A percentile compares a stretch with the other conserved stretches of the same genome.
phyloP scores from a whole-genome alignment of 2,797 vertebrate species.

The Centroberyx gerrardi region DNA sequence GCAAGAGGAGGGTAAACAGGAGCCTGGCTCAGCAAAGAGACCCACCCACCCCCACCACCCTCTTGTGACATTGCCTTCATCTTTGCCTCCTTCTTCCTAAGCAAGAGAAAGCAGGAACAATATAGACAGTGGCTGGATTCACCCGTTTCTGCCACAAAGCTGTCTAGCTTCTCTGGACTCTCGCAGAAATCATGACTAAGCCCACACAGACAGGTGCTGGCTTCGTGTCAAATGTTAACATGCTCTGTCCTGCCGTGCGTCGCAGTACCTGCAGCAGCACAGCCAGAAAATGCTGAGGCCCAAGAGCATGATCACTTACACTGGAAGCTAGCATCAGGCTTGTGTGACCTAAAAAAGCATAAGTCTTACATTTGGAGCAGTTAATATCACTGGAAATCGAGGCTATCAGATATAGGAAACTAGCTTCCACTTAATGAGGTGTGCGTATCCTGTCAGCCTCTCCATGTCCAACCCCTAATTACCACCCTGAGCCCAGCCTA shows the following conservation, averaged over 20 bases:
- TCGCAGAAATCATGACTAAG: slow-evolving; percentile 11
- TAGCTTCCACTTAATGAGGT: slow-evolving; percentile 24
- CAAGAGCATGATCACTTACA: slow-evolving; percentile 44
- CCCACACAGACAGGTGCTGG: slow-evolving; percentile 12
- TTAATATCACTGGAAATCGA: slow-evolving; percentile 8
- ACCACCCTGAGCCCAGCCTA: slow-evolving; percentile 12
- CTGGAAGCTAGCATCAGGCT: slow-evolving; percentile 9
- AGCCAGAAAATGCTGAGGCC: slow-evolving; percentile 57
- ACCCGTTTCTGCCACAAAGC: slow-evolving; percentile 33
- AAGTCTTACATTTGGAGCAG: slow-evolving; percentile 28
- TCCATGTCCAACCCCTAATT: slow-evolving; percentile 23
- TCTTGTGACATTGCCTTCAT: slow-evolving; percentile 58
- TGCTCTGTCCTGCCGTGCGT: slow-evolving; percentile 41
- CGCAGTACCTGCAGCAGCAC: slow-evolving; percentile 49
- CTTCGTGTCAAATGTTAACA: slow-evolving; percentile 50
- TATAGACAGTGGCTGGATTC: slow-evolving; percentile 30
- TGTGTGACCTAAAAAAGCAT: slow-evolving; percentile 42
- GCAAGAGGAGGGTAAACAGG: slow-evolving; percentile 74
- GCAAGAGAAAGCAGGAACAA: slow-evolving; percentile 15
- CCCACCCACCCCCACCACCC: slow-evolving; percentile 30
- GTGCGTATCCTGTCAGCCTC: slow-evolving; percentile 9
- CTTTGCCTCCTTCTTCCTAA: slow-evolving; percentile 25
- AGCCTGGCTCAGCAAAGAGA: slow-evolving; percentile 79
- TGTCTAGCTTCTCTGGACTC: slow-evolving; percentile 15
- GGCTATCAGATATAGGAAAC: slow-evolving; percentile 10